Evolutionary conservation across 2,888 invertebrate genomes (phyloP).

Genomic region (Drosophila flavopinicola): DNA sequence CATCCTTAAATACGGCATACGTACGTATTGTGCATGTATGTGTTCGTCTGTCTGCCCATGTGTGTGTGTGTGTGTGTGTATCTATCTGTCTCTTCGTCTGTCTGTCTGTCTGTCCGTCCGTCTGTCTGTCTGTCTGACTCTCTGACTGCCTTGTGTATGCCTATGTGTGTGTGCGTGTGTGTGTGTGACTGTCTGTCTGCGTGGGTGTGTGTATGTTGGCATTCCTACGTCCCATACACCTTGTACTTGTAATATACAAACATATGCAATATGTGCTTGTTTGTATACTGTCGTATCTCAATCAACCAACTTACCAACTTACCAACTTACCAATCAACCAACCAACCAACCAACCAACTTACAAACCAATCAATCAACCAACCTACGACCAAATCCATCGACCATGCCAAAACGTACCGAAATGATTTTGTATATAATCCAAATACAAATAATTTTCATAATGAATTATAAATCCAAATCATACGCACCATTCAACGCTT

Average conservation of each 20-base stretch:
- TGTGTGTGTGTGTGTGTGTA: conserved; percentile 1
- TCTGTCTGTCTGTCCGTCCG: conserved; percentile 56
- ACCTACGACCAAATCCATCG: conserved; percentile 38
- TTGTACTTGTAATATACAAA: conserved; percentile 14
- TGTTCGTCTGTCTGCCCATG: neutral
- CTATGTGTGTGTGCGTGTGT: conserved; percentile 4
- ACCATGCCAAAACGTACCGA: conserved; percentile 46
- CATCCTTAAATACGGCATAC: conserved; percentile 8
- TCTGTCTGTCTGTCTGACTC: no score
- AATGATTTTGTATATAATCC: conserved; percentile 51
- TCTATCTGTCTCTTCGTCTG: neutral
- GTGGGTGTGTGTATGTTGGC: conserved; percentile 61
- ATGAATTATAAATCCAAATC: conserved; percentile 53
- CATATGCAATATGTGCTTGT: conserved; percentile 31
- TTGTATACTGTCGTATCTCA: conserved; percentile 45
- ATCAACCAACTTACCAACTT: conserved; percentile 42
- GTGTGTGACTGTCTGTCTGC: conserved; percentile 13
- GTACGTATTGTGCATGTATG: conserved; percentile 10
- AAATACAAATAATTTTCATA: conserved; percentile 51
- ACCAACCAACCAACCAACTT: conserved; percentile 40
- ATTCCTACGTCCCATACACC: conserved; percentile 36
- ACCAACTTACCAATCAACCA: conserved; percentile 37
- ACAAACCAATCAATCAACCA: conserved; percentile 40
- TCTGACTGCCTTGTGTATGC: no score
- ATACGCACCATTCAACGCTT: conserved; percentile 65